These are phyloP conservation scores for Coryphaenoides rupestris DNA, from an alignment of 2,113 vertebrate genomes.

Conservation along the genomic window DNA sequence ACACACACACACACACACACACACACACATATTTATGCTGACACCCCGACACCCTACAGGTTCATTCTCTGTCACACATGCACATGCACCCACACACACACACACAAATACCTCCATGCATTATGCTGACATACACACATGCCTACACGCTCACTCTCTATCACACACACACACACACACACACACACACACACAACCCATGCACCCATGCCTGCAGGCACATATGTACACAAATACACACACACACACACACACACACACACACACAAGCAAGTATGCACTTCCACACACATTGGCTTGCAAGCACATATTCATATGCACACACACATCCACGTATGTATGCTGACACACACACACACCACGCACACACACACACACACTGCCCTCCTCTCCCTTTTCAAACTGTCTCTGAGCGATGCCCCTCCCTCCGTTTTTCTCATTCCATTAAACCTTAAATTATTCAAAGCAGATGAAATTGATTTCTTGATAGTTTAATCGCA, in stretches of 20 bases:
- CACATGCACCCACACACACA: background rate
- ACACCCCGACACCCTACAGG: no score
- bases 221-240: conserved; percentile 11
- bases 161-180: background rate
- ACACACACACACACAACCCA: background rate
- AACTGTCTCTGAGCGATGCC: conserved; percentile 55
- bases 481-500: conserved; percentile 75
- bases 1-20: no score
- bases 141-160: no score
- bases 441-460: conserved; percentile 75
- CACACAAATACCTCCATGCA: background rate
- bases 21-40: no score
- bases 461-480: conserved; percentile 74
- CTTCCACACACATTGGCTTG: background rate
- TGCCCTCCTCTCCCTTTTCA: conserved; percentile 16
- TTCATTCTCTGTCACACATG: no score
- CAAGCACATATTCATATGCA: background rate
- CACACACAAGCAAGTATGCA: background rate
- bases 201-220: background rate
- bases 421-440: conserved; percentile 62
- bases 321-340: conserved; percentile 5
- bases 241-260: conserved; percentile 6
- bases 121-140: no score
- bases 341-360: background rate
- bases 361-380: background rate